A percentile compares a stretch with the other conserved stretches of the same genome.
Conservation (phyloP, 2,113 vertebrate genomes). For the Callocephalon fimbriatum region DNA sequence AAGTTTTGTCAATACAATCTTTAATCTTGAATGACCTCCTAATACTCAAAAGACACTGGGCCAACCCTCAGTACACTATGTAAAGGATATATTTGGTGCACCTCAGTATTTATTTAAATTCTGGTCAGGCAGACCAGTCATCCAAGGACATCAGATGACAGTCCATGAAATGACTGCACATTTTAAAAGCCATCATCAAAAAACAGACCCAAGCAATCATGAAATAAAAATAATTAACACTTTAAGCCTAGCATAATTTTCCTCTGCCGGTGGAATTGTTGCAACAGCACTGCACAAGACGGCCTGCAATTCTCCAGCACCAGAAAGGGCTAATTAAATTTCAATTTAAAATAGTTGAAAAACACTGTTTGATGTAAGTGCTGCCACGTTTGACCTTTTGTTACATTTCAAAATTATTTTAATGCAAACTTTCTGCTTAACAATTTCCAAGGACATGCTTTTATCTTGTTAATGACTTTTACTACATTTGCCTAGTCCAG, state of each 20-base stretch:
- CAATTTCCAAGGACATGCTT: not conserved
- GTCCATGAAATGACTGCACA: not conserved
- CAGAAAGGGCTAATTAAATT: not conserved
- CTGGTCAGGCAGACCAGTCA: not conserved
- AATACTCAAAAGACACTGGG: not conserved
- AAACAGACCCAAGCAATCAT: not conserved
- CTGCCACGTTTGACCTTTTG: not conserved
- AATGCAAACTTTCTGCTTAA: not conserved
- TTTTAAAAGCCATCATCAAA: not conserved
- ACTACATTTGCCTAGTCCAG: not conserved
- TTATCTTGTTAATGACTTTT: not conserved
- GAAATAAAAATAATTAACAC: not conserved
- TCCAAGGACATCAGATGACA: not conserved
- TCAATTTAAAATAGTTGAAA: not conserved
- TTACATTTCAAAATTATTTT: not conserved
- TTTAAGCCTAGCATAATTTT: not conserved
- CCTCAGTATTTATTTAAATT: not conserved
- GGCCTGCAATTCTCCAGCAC: not conserved
- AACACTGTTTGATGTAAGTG: not conserved
- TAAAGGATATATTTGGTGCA: not conserved
- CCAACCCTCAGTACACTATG: not conserved
- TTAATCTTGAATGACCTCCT: not conserved
- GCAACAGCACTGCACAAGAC: not conserved
- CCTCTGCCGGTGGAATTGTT: not conserved
- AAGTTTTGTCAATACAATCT: not conserved